These are phyloP conservation scores for Pristiophorus japonicus DNA, from an alignment of 2,113 vertebrate species.

Conservation along the genomic window DNA sequence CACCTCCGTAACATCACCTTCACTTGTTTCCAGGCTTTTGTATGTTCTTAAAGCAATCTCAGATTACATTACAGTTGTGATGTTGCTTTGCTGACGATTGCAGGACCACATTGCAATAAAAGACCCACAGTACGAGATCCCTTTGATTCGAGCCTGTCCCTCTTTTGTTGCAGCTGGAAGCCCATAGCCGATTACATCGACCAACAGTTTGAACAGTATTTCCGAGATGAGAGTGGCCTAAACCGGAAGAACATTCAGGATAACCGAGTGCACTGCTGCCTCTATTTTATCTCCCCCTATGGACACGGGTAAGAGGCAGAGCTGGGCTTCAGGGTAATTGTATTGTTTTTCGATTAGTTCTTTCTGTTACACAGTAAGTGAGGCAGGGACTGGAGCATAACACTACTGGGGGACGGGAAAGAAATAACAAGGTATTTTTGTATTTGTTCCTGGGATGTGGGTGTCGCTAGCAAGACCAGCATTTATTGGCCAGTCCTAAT, in stretches of 20 bases:
- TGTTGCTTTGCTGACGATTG: background rate
- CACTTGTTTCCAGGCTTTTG: background rate
- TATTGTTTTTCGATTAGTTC: background rate
- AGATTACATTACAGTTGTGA: background rate
- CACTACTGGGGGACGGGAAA: no score
- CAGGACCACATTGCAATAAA: constrained; percentile 63
- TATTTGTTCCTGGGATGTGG: no score
- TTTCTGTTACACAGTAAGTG: background rate
- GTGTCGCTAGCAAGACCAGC: no score
- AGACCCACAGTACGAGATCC: constrained; percentile 50
- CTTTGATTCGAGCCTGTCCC: constrained; percentile 1
- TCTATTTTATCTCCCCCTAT: constrained; percentile 96
- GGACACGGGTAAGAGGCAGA: constrained; percentile 76
- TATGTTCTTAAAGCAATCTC: background rate
- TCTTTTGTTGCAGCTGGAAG: constrained; percentile 73
- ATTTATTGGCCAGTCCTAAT: no score
- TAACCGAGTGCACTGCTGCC: constrained; percentile 94
- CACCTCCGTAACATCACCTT: no score
- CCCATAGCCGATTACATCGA: constrained; percentile 95
- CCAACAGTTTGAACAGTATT: constrained; percentile 97
- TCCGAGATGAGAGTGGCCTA: constrained; percentile 91
- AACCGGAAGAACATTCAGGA: constrained; percentile 97
- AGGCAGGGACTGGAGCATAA: background rate
- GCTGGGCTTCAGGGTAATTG: background rate
- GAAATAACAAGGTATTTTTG: no score